Conservation (phyloP, 2,797 vertebrate genomes). For the Knipowitschia caucasica region DNA sequence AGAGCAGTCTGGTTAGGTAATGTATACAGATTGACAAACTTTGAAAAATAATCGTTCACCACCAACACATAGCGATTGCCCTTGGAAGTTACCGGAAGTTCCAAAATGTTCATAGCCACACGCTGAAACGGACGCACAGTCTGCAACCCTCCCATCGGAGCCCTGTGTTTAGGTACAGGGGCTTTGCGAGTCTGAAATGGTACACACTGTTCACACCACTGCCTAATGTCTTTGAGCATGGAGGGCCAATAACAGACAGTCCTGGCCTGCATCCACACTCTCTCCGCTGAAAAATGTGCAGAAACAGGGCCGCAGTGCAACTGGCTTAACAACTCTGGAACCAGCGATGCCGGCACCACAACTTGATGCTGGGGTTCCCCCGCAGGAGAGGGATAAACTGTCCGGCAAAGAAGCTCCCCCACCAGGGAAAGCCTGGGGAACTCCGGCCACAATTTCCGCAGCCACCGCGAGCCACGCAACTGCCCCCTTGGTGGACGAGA, state of each 20-base stretch:
- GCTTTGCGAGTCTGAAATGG: constrained; percentile 15
- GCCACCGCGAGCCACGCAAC: no score
- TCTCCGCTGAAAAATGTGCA: not conserved
- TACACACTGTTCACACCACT: constrained; percentile 28
- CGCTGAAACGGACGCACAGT: not conserved
- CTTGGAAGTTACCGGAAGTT: not conserved
- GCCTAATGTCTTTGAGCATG: constrained; percentile 11
- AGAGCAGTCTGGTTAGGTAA: no score
- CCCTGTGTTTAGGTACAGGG: not conserved
- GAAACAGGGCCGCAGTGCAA: constrained; percentile 10
- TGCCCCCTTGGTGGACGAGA: no score
- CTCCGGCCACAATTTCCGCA: no score
- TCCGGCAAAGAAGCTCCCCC: constrained; percentile 7
- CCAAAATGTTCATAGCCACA: not conserved
- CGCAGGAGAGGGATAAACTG: not conserved
- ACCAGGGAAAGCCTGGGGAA: not conserved
- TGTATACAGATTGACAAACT: no score
- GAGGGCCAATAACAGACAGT: constrained; percentile 19
- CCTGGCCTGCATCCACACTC: constrained; percentile 10
- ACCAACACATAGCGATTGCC: no score
- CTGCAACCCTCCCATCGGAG: constrained; percentile 9
- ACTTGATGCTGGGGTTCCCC: constrained; percentile 1
- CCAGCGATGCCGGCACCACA: not conserved
- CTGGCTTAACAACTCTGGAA: constrained; percentile 18
- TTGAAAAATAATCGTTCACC: no score